A percentile compares a stretch with the other conserved stretches of the same genome.
phyloP scores from a whole-genome alignment of 2,797 vertebrate genomes.

The Muscicapa comitata region DNA sequence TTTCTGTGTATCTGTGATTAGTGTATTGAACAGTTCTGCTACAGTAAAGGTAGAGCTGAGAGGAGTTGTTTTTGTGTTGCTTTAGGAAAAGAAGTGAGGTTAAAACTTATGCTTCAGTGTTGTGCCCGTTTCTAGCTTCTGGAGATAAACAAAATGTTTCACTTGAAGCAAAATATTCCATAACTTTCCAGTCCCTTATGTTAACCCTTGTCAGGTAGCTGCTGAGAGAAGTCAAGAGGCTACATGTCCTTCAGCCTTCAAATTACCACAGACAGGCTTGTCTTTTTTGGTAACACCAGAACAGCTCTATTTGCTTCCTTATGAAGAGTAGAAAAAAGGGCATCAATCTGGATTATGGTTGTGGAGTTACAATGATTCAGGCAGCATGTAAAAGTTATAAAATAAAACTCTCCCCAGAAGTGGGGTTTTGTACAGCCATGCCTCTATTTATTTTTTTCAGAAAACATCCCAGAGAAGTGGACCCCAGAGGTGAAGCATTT shows the following conservation, averaged over 20 bases:
- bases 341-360: not conserved
- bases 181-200: not conserved
- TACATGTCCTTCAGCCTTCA: not conserved
- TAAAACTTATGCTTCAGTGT: not conserved
- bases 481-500: conserved; percentile 99
- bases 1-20: not conserved
- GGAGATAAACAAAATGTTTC: not conserved
- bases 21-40: not conserved
- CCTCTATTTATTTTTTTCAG: conserved; percentile 63
- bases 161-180: not conserved
- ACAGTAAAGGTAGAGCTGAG: not conserved
- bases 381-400: not conserved
- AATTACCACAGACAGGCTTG: not conserved
- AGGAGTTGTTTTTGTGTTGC: not conserved
- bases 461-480: conserved; percentile 99
- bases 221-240: not conserved
- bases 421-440: not conserved
- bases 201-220: not conserved
- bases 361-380: not conserved
- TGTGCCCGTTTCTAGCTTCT: not conserved
- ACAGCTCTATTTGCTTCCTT: not conserved
- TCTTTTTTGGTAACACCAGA: not conserved
- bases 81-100: not conserved
- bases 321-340: not conserved
- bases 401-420: not conserved